Evolutionary conservation across 2,113 vertebrate species (phyloP).

Genomic region (Microtus montanus): DNA sequence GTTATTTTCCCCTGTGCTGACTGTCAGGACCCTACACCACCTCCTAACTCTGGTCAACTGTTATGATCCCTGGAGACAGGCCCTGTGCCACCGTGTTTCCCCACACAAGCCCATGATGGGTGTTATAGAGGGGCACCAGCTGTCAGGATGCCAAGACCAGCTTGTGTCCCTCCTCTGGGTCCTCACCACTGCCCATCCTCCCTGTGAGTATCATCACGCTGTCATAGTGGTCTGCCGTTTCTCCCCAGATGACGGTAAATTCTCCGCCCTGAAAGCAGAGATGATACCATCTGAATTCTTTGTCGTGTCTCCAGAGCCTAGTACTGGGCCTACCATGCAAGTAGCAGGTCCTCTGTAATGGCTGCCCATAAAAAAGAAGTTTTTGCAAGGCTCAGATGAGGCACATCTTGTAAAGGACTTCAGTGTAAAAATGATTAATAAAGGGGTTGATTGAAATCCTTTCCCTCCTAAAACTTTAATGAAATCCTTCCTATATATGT

Average conservation of each 20-base stretch:
- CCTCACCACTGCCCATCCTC: not conserved
- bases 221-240: not conserved
- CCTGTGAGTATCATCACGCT: not conserved
- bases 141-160: not conserved
- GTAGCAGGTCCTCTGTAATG: not conserved
- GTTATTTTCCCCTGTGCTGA: not conserved
- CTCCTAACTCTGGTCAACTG: not conserved
- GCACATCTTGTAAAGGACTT: not conserved
- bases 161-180: not conserved
- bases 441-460: slow-evolving; percentile 34
- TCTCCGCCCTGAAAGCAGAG: not conserved
- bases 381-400: not conserved
- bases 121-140: not conserved
- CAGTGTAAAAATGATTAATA: slow-evolving; percentile 8
- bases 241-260: not conserved
- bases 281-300: not conserved
- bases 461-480: slow-evolving; percentile 26
- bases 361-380: not conserved
- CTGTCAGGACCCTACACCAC: not conserved
- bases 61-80: not conserved
- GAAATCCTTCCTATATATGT: not conserved
- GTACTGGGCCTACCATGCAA: too few species aligned
- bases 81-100: not conserved
- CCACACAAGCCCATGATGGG: not conserved
- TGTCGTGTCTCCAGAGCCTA: not conserved